Evolutionary conservation across 2,113 vertebrate species (phyloP).

Genomic region (Mola mola): DNA sequence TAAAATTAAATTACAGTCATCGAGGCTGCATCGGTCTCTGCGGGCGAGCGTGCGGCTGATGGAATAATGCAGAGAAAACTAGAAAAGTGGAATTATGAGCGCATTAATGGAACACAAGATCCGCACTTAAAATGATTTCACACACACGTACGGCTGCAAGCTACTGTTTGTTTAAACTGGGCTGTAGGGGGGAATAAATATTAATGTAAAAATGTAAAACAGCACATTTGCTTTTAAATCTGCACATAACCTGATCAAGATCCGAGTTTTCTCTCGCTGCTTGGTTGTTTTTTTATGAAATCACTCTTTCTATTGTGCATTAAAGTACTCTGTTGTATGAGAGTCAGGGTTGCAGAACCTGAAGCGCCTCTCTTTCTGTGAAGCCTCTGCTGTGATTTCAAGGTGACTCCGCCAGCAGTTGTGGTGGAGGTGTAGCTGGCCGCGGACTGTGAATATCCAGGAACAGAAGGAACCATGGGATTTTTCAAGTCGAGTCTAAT

Average conservation of each 20-base stretch:
- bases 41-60: constrained; percentile 13
- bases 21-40: constrained; percentile 26
- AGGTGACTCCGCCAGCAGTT: no score
- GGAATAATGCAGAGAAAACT: constrained; percentile 9
- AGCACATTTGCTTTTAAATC: neutral
- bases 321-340: neutral
- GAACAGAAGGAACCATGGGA: constrained; percentile 34
- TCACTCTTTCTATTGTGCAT: no score
- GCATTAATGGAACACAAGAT: constrained; percentile 16
- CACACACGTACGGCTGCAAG: neutral
- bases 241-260: neutral
- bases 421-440: neutral
- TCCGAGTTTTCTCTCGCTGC: no score
- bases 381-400: no score
- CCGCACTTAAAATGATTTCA: constrained; percentile 5
- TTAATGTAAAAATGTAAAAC: constrained; percentile 25
- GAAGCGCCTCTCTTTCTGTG: neutral
- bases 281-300: no score
- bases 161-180: neutral
- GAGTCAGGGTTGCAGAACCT: neutral
- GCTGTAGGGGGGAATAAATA: constrained; percentile 4
- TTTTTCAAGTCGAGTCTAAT: constrained; percentile 59
- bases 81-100: constrained; percentile 24
- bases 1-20: constrained; percentile 41
- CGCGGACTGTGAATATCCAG: constrained; percentile 23